Evolutionary conservation across 2,888 invertebrate species (phyloP).

Genomic region (Galerucella nymphaeae): DNA sequence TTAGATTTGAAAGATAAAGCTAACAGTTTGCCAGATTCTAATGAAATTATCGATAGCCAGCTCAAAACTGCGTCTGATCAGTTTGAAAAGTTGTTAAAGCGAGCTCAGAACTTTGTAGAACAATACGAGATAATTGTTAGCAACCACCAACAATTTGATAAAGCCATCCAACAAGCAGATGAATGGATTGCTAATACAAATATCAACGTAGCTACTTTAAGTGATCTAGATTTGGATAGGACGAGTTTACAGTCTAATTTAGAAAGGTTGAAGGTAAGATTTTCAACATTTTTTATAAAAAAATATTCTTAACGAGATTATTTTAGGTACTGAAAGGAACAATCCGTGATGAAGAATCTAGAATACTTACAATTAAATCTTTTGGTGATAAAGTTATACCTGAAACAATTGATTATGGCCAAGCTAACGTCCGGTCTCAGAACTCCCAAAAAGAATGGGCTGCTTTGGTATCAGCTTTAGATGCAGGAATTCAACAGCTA

Average conservation of each 20-base stretch:
- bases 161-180: conserved; percentile 85
- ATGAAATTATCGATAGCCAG: conserved; percentile 78
- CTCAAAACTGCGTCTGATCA: conserved; percentile 77
- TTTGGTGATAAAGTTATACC: conserved; percentile 92
- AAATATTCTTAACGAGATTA: conserved; percentile 47
- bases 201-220: conserved; percentile 84
- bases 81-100: conserved; percentile 76
- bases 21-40: conserved; percentile 82
- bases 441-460: conserved; percentile 93
- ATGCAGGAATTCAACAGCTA: conserved; percentile 81
- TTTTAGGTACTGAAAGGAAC: conserved; percentile 76
- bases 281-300: not conserved
- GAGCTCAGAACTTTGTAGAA: conserved; percentile 82
- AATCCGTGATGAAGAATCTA: conserved; percentile 86
- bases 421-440: conserved; percentile 86
- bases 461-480: conserved; percentile 79
- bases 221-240: conserved; percentile 84
- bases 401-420: conserved; percentile 85
- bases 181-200: conserved; percentile 90
- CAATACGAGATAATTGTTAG: conserved; percentile 89
- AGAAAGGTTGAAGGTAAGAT: conserved; percentile 76
- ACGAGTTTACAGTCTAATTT: conserved; percentile 88
- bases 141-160: conserved; percentile 89
- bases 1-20: conserved; percentile 83
- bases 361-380: conserved; percentile 82